Percentiles rank a stretch among this genome's conserved stretches.
Conservation (phyloP, 1,140 invertebrate genomes). For the Berghia stephanieae region DNA sequence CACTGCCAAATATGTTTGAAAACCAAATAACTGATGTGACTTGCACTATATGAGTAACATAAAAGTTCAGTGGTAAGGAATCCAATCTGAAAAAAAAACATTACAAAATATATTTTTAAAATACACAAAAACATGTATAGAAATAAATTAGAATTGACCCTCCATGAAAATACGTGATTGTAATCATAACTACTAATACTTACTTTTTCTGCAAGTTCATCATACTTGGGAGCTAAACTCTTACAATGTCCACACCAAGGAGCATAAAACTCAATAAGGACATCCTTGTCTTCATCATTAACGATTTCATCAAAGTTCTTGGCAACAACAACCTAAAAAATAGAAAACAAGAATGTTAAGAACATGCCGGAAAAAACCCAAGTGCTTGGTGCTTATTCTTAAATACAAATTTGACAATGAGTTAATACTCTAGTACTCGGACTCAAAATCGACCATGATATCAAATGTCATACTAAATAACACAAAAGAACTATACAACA, state of each 20-base stretch:
- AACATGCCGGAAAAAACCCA: no score
- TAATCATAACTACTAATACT: neutral
- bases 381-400: no score
- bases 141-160: no score
- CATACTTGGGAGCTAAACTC: slow-evolving; percentile 90
- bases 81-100: neutral
- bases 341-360: slow-evolving; percentile 13
- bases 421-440: neutral
- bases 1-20: no score
- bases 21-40: no score
- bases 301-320: slow-evolving; percentile 98
- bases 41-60: no score
- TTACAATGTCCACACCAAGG: slow-evolving; percentile 99
- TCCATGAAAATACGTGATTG: no score
- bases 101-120: no score
- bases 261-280: slow-evolving; percentile 96
- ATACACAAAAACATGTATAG: no score
- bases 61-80: neutral
- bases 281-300: slow-evolving; percentile 89
- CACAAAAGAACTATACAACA: neutral
- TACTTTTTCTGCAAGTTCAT: slow-evolving; percentile 92
- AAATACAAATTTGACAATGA: neutral
- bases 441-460: neutral
- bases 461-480: neutral
- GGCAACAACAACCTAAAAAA: slow-evolving; percentile 81